phyloP scores from a whole-genome alignment of 2,797 vertebrate species.

The Amblyopsis hoosieri region DNA sequence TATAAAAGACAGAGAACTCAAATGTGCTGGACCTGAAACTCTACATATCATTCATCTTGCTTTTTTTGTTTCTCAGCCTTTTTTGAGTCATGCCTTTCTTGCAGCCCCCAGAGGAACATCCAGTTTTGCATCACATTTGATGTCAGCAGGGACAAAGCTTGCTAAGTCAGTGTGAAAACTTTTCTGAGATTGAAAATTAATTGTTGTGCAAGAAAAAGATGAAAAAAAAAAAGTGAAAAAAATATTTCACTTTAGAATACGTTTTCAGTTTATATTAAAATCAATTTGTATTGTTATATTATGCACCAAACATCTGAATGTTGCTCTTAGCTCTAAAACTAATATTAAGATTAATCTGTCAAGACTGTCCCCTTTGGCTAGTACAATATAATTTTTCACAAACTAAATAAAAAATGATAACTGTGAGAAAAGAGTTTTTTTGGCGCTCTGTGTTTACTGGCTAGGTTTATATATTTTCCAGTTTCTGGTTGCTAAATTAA shows the following conservation, averaged over 20 bases:
- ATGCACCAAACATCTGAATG: too few species aligned
- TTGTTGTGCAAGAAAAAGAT: too few species aligned
- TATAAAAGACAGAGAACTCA: constrained; percentile 15
- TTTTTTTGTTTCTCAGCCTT: constrained; percentile 43
- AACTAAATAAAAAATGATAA: constrained; percentile 7
- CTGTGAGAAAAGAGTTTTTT: constrained; percentile 24
- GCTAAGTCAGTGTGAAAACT: constrained; percentile 23
- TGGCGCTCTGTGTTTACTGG: constrained; percentile 13
- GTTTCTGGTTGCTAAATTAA: constrained; percentile 20
- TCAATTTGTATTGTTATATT: too few species aligned
- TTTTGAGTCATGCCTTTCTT: constrained; percentile 26
- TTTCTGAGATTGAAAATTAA: constrained; percentile 1
- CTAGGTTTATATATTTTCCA: constrained; percentile 8
- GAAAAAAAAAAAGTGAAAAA: too few species aligned
- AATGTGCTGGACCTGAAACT: constrained; percentile 24
- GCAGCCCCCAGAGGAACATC: constrained; percentile 63
- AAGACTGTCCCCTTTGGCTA: not conserved
- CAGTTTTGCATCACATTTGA: constrained; percentile 56
- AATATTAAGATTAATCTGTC: too few species aligned
- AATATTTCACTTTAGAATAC: too few species aligned
- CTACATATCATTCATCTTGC: constrained; percentile 21
- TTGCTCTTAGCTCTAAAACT: too few species aligned
- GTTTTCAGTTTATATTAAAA: too few species aligned
- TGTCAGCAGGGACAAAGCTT: constrained; percentile 57
- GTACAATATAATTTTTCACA: not conserved